Percentiles rank a stretch among this genome's conserved stretches.
Evolutionary conservation across 1,140 invertebrate species (phyloP).

Genomic region (Fragariocoptes setiger): DNA sequence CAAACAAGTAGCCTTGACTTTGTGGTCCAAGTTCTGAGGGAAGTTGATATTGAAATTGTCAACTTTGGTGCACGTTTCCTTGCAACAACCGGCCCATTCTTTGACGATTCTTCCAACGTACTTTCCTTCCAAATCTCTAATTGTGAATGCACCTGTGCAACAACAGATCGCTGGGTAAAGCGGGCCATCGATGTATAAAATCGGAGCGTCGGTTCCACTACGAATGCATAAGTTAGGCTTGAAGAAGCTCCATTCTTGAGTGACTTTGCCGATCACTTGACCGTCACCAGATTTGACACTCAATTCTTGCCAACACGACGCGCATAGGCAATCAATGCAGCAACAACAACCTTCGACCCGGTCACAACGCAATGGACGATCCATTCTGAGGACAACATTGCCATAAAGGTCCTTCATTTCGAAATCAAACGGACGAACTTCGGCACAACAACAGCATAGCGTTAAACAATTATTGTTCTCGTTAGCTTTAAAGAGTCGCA

Average conservation of each 20-base stretch:
- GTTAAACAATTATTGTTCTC: too few relatives aligned
- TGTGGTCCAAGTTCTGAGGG: constrained; percentile 41
- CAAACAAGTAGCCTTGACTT: constrained; percentile 42
- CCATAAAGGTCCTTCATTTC: too few relatives aligned
- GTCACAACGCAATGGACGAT: too few relatives aligned
- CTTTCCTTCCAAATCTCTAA: constrained; percentile 8
- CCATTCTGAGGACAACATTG: too few relatives aligned
- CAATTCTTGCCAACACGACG: too few relatives aligned
- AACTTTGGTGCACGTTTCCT: constrained; percentile 36
- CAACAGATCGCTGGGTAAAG: constrained; percentile 29
- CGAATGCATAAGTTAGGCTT: constrained; percentile 42
- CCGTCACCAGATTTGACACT: too few relatives aligned
- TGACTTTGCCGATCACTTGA: constrained; percentile 29
- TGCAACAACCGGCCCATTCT: constrained; percentile 33
- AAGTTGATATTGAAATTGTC: constrained; percentile 45
- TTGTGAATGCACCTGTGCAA: constrained; percentile 23
- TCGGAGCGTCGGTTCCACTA: too few relatives aligned
- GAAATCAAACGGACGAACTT: too few relatives aligned
- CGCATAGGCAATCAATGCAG: too few relatives aligned
- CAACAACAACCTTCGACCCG: too few relatives aligned
- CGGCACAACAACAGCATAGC: too few relatives aligned
- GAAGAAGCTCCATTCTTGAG: constrained; percentile 50
- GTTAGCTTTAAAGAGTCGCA: too few relatives aligned
- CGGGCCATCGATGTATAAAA: constrained; percentile 35
- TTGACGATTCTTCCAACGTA: constrained; percentile 39